Evolutionary conservation across 2,888 invertebrate species (phyloP).

Genomic region (Tetragonisca angustula): DNA sequence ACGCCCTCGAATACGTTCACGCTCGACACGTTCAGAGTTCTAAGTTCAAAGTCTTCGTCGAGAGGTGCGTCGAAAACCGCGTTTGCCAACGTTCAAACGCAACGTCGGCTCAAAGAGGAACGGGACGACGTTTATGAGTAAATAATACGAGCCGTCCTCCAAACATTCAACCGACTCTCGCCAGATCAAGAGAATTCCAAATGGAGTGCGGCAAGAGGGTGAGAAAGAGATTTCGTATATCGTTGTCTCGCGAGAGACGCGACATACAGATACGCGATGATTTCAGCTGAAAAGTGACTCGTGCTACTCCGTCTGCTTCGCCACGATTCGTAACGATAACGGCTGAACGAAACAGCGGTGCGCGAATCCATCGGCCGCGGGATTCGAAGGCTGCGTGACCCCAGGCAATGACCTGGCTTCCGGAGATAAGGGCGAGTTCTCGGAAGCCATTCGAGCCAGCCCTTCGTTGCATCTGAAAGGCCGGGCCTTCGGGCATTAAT

Average conservation of each 20-base stretch:
- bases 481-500: conserved; percentile 4
- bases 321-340: background rate
- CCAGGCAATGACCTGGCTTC: conserved; percentile 18
- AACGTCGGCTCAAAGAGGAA: no score
- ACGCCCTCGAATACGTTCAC: background rate
- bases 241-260: background rate
- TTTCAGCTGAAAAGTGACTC: background rate
- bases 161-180: background rate
- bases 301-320: background rate
- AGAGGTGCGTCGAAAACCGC: background rate
- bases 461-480: conserved; percentile 3
- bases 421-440: background rate
- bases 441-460: background rate
- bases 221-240: background rate
- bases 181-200: background rate
- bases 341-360: background rate
- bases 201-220: no score
- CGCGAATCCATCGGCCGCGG: background rate
- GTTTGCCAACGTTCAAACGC: background rate
- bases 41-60: background rate
- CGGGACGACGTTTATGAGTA: background rate
- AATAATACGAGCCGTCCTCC: background rate
- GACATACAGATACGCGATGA: background rate
- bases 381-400: conserved; percentile 16
- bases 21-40: background rate